Evolutionary conservation across 2,113 vertebrate species (phyloP).

Genomic region (Tenrec ecaudatus): DNA sequence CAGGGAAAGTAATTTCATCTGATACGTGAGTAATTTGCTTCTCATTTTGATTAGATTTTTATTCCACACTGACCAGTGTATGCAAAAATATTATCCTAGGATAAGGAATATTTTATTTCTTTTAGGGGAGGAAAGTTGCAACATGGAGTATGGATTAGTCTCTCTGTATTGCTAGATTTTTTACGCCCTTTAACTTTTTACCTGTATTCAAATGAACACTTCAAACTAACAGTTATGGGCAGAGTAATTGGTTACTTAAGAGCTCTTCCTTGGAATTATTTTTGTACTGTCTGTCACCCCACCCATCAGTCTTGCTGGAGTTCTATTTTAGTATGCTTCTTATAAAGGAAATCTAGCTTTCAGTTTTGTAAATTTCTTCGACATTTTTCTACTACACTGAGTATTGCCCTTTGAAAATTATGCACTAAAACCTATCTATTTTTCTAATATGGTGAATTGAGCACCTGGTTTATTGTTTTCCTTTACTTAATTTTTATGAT

Average conservation of each 20-base stretch:
- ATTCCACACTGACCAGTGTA: background rate
- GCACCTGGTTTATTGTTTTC: background rate
- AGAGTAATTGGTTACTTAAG: background rate
- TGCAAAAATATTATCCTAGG: background rate
- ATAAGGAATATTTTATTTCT: background rate
- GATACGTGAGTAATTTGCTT: background rate
- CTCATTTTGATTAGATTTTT: constrained; percentile 6
- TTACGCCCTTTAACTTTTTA: background rate
- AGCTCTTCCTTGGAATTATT: background rate
- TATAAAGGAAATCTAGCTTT: constrained; percentile 9
- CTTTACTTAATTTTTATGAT: background rate
- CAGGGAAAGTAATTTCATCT: background rate
- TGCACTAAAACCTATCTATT: background rate
- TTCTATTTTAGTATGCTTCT: constrained; percentile 34
- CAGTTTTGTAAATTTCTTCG: background rate
- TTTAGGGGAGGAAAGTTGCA: background rate
- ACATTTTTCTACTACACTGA: background rate
- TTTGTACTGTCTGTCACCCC: background rate
- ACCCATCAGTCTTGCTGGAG: background rate
- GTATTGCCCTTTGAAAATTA: constrained; percentile 11
- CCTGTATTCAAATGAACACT: background rate
- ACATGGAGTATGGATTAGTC: background rate
- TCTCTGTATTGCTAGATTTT: background rate
- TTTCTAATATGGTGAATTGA: background rate
- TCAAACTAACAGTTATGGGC: background rate